Percentiles rank a stretch among this genome's conserved stretches.
These are phyloP conservation scores for Leptodactylus fuscus DNA, from an alignment of 2,113 vertebrate species.

Conservation along the genomic window DNA sequence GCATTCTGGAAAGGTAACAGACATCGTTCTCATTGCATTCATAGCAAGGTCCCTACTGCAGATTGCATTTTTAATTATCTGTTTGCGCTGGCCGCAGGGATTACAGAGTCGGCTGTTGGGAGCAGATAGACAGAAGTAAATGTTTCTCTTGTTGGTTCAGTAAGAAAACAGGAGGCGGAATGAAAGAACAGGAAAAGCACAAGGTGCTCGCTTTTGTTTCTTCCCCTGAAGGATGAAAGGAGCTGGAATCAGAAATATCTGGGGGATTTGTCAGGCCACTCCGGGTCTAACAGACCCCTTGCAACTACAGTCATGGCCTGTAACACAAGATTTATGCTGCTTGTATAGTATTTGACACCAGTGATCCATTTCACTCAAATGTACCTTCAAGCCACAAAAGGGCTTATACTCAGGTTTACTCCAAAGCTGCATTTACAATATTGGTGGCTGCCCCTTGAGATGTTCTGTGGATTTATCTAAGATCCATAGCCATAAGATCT, in stretches of 20 bases:
- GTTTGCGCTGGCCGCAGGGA: conserved; percentile 37
- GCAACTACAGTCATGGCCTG: background rate
- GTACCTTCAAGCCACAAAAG: background rate
- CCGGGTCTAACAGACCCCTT: no score
- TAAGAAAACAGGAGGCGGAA: conserved; percentile 45
- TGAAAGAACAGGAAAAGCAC: conserved; percentile 17
- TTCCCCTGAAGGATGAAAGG: background rate
- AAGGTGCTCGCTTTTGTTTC: background rate
- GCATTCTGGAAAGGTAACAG: conserved; percentile 49
- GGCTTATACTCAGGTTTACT: background rate
- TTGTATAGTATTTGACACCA: background rate
- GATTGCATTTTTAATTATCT: conserved; percentile 58
- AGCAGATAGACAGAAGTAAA: conserved; percentile 54
- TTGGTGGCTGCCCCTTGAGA: background rate
- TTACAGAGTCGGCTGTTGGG: conserved; percentile 43
- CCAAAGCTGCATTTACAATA: background rate
- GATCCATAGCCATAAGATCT: background rate
- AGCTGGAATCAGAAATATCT: background rate
- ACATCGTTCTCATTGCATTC: conserved; percentile 20
- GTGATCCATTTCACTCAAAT: background rate
- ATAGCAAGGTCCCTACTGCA: conserved; percentile 35
- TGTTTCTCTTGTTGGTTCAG: conserved; percentile 42
- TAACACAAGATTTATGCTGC: background rate
- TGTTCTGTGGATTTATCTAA: background rate
- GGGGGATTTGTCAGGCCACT: background rate